Conservation (phyloP, 2,888 invertebrate species). For the Hemaris fuciformis region DNA sequence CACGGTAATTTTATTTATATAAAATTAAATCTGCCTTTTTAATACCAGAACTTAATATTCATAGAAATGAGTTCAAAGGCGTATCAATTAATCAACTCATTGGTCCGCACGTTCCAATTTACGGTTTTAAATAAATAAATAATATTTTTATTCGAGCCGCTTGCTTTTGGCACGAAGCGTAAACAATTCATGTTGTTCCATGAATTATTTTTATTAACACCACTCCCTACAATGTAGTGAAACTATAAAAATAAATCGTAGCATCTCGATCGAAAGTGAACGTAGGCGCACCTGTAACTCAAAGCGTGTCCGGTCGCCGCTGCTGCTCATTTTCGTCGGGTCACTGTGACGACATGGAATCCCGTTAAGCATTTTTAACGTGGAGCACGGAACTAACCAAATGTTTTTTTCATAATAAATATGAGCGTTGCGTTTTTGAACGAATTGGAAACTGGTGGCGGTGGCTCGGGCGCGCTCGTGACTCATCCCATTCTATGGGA, state of each 20-base stretch:
- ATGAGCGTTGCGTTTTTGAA: conserved; percentile 21
- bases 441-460: conserved; percentile 31
- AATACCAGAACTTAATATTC: too few relatives aligned
- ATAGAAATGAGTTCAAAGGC: too few relatives aligned
- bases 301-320: conserved; percentile 58
- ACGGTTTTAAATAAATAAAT: too few relatives aligned
- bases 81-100: too few relatives aligned
- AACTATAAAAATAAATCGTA: conserved; percentile 55
- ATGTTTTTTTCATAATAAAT: conserved; percentile 22
- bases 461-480: conserved; percentile 17
- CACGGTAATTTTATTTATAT: too few relatives aligned
- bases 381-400: conserved; percentile 4
- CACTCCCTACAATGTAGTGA: conserved; percentile 25
- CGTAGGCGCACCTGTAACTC: conserved; percentile 68
- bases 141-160: too few relatives aligned
- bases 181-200: neutral
- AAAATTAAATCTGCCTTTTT: too few relatives aligned
- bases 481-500: conserved; percentile 20
- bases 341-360: conserved; percentile 60
- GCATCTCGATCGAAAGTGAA: conserved; percentile 71
- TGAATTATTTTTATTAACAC: neutral
- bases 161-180: too few relatives aligned
- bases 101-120: too few relatives aligned
- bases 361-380: conserved; percentile 55
- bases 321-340: conserved; percentile 60